These are phyloP conservation scores for Amblyornis subalaris DNA, from an alignment of 2,113 vertebrate species.

Conservation along the genomic window DNA sequence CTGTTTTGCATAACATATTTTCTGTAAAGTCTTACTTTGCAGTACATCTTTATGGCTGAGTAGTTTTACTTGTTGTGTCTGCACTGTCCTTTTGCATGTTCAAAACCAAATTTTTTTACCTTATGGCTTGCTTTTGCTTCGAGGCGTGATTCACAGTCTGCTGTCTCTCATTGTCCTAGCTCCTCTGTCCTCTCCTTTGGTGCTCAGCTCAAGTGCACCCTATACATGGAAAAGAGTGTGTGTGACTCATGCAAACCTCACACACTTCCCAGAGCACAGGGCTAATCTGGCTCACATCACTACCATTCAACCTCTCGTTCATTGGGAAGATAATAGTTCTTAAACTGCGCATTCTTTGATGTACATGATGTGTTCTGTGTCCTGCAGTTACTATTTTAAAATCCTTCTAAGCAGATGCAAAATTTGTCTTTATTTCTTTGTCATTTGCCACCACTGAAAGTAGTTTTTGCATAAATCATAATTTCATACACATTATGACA, in stretches of 20 bases:
- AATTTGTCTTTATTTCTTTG: neutral
- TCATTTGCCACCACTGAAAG: neutral
- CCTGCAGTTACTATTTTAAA: neutral
- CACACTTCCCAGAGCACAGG: accelerated
- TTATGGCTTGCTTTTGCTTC: neutral
- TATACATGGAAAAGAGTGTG: neutral
- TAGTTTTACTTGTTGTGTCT: neutral
- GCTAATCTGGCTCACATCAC: neutral
- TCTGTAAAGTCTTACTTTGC: neutral
- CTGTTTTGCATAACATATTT: neutral
- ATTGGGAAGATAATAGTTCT: neutral
- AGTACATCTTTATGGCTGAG: neutral
- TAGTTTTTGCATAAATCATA: conserved; percentile 71
- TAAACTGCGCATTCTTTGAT: neutral
- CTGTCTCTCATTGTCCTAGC: neutral
- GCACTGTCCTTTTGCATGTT: neutral
- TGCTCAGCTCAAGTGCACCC: neutral
- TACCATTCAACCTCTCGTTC: neutral
- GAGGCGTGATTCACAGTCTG: neutral
- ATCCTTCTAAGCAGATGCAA: neutral
- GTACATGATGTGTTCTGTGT: neutral
- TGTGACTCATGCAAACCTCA: neutral
- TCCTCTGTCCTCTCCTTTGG: neutral
- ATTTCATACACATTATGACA: conserved; percentile 67
- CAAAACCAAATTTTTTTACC: neutral